A percentile compares a stretch with the other conserved stretches of the same genome.
These are phyloP conservation scores for Sebastes cheni DNA, from an alignment of 2,797 vertebrate species.

Conservation along the genomic window DNA sequence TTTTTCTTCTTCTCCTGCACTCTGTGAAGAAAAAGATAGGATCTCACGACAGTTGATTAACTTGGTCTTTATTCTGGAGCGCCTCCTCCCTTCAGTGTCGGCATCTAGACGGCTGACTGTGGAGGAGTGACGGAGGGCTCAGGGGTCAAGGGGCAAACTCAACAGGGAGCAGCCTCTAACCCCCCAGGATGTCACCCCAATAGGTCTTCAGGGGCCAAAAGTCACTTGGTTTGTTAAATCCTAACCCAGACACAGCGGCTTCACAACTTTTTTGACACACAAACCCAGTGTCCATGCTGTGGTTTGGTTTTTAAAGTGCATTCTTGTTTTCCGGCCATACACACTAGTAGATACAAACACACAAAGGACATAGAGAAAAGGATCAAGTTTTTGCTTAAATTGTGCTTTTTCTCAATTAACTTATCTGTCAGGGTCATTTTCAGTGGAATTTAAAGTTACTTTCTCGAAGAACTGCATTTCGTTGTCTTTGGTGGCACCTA, in stretches of 20 bases:
- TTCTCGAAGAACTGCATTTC: neutral
- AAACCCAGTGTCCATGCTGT: neutral
- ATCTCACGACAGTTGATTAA: slow-evolving; percentile 26
- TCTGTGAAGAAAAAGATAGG: slow-evolving; percentile 9
- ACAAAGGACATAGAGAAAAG: neutral
- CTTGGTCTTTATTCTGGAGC: slow-evolving; percentile 20
- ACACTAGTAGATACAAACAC: neutral
- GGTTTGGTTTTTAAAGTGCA: neutral
- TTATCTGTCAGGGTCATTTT: neutral
- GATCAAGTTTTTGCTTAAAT: neutral
- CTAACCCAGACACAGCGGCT: slow-evolving; percentile 64
- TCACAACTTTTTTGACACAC: slow-evolving; percentile 7
- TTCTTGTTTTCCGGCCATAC: neutral
- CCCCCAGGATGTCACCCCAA: slow-evolving; percentile 57
- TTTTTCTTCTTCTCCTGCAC: slow-evolving; percentile 1
- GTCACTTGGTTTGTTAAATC: slow-evolving; percentile 72
- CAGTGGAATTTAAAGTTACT: neutral
- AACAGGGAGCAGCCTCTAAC: slow-evolving; percentile 63
- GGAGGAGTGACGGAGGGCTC: slow-evolving; percentile 69
- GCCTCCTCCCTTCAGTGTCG: slow-evolving; percentile 30
- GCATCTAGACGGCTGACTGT: slow-evolving; percentile 59
- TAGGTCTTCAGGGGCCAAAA: slow-evolving; percentile 59
- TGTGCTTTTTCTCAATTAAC: neutral
- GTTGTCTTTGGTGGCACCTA: neutral
- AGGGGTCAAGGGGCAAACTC: slow-evolving; percentile 74